A percentile compares a stretch with the other conserved stretches of the same genome.
Conservation (phyloP, 2,888 invertebrate genomes). For the Aricia artaxerxes region DNA sequence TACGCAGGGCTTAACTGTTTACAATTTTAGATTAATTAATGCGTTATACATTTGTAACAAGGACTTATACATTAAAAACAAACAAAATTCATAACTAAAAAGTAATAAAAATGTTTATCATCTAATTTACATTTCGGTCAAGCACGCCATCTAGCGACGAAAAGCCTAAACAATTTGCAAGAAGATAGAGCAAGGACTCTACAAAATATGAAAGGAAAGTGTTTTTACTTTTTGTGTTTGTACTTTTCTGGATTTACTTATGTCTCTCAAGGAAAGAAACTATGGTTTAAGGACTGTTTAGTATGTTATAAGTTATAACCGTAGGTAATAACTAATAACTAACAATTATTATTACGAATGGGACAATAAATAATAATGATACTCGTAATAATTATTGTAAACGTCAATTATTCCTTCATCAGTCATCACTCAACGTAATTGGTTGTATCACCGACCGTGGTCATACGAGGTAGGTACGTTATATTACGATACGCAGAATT, state of each 20-base stretch:
- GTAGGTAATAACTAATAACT: background rate
- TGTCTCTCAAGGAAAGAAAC: background rate
- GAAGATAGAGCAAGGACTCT: background rate
- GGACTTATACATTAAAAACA: background rate
- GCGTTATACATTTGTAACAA: background rate
- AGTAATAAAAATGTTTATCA: no score
- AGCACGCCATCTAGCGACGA: background rate
- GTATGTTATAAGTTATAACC: background rate
- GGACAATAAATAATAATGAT: background rate
- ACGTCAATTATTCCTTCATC: conserved; percentile 12
- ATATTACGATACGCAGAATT: background rate
- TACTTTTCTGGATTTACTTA: background rate
- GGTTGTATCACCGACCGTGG: background rate
- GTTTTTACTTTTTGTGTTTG: background rate
- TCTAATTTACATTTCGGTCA: no score
- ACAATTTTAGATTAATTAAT: background rate
- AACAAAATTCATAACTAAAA: no score
- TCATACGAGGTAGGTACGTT: background rate
- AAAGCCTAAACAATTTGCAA: background rate
- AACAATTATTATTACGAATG: background rate
- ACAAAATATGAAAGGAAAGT: background rate
- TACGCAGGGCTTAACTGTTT: no score
- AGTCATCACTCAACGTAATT: conserved; percentile 6
- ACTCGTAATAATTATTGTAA: background rate
- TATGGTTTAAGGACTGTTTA: background rate